Conservation (phyloP, 2,113 vertebrate species). For the Petroica traversi region DNA sequence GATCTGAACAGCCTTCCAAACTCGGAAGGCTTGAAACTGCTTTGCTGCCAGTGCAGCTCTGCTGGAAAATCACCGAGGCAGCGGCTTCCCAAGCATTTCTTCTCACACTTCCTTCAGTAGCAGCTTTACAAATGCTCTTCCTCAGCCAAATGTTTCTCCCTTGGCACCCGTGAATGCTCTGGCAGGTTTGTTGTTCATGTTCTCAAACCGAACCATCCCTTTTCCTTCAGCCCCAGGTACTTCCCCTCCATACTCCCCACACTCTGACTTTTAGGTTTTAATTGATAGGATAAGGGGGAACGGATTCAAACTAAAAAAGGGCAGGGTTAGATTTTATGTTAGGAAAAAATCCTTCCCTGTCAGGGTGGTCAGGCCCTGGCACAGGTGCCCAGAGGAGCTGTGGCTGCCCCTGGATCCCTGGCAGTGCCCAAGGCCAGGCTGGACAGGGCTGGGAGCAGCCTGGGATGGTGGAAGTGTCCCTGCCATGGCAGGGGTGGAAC, state of each 20-base stretch:
- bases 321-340: not conserved
- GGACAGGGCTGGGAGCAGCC: rapidly evolving
- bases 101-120: not conserved
- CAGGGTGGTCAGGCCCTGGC: rapidly evolving
- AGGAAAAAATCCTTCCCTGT: not conserved
- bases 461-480: not conserved
- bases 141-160: slow-evolving; percentile 30
- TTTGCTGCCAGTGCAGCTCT: not conserved
- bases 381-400: not conserved
- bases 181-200: not conserved
- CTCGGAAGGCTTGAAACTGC: not conserved
- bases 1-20: not conserved
- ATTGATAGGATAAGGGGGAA: not conserved
- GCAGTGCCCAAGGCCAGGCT: rapidly evolving
- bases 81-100: not conserved
- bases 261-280: not conserved
- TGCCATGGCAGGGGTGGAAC: not conserved
- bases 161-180: not conserved
- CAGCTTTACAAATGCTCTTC: slow-evolving; percentile 2
- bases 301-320: not conserved
- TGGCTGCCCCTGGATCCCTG: not conserved
- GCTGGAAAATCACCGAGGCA: slow-evolving; percentile 38
- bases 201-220: not conserved
- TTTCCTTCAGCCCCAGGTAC: not conserved
- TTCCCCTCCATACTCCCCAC: not conserved